Percentiles rank a stretch among this genome's conserved stretches.
These are phyloP conservation scores for Junco hyemalis DNA, from an alignment of 2,113 vertebrate species.

Conservation along the genomic window DNA sequence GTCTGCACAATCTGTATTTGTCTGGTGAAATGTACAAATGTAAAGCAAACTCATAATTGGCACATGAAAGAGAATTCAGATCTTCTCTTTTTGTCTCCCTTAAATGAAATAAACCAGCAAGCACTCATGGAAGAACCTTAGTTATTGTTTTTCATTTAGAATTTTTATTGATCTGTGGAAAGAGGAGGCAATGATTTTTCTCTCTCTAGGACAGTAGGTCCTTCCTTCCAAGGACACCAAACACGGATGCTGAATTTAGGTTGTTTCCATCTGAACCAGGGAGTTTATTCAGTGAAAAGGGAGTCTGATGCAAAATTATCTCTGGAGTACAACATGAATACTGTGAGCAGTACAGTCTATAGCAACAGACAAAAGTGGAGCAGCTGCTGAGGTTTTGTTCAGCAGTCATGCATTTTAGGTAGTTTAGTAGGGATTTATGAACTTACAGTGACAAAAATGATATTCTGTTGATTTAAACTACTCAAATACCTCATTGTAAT, in stretches of 20 bases:
- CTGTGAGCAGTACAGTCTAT: background rate
- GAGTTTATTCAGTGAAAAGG: background rate
- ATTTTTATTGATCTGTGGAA: background rate
- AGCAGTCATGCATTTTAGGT: background rate
- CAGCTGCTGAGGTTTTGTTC: background rate
- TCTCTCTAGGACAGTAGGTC: background rate
- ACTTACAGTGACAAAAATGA: background rate
- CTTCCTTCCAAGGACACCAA: background rate
- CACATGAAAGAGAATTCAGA: background rate
- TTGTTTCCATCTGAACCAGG: background rate
- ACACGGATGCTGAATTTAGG: background rate
- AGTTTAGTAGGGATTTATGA: background rate
- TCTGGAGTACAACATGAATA: background rate
- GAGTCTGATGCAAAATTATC: background rate
- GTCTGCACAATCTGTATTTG: background rate
- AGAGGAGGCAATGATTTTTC: background rate
- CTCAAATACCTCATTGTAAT: fast-evolving
- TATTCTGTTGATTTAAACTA: background rate
- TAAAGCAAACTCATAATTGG: background rate
- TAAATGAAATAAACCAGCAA: background rate
- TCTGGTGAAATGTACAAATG: background rate
- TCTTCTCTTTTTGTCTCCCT: fast-evolving
- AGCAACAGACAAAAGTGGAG: background rate
- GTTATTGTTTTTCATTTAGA: background rate
- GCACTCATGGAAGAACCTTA: background rate